These are phyloP conservation scores for Noctua janthina DNA, from an alignment of 2,888 invertebrate genomes.

Conservation along the genomic window DNA sequence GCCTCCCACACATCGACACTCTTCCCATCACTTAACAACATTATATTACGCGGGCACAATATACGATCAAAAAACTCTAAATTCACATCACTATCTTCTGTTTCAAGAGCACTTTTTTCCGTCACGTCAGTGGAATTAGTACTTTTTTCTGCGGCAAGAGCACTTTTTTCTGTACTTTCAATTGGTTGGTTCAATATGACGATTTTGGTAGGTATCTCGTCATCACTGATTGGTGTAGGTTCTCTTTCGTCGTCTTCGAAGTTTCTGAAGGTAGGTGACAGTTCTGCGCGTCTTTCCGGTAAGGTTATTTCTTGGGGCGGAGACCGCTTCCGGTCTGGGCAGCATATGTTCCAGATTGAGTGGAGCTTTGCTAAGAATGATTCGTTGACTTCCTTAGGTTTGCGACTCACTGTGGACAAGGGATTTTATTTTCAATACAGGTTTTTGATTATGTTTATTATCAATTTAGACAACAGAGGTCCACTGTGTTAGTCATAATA, in stretches of 20 bases:
- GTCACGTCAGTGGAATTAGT: not conserved
- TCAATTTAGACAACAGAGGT: no score
- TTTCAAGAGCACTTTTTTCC: conserved; percentile 31
- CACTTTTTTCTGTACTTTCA: conserved; percentile 4
- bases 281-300: conserved; percentile 72
- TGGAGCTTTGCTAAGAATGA: conserved; percentile 76
- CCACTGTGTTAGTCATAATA: not conserved
- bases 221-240: conserved; percentile 78
- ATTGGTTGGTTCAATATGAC: conserved; percentile 30
- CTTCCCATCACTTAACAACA: conserved; percentile 74
- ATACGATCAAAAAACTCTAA: conserved; percentile 82
- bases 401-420: conserved; percentile 79
- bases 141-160: not conserved
- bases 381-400: conserved; percentile 77
- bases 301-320: conserved; percentile 68
- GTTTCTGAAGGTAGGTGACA: conserved; percentile 77
- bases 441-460: no score
- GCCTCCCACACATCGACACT: conserved; percentile 81
- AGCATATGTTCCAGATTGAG: conserved; percentile 81
- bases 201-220: conserved; percentile 65
- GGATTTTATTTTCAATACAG: no score
- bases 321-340: conserved; percentile 78
- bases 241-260: conserved; percentile 76
- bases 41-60: conserved; percentile 83
- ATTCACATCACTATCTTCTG: conserved; percentile 53